Evolutionary conservation across 2,888 invertebrate genomes (phyloP), one percentile per base, ranked within the genome.

Genomic region (Parochlus steinenii): DNA sequence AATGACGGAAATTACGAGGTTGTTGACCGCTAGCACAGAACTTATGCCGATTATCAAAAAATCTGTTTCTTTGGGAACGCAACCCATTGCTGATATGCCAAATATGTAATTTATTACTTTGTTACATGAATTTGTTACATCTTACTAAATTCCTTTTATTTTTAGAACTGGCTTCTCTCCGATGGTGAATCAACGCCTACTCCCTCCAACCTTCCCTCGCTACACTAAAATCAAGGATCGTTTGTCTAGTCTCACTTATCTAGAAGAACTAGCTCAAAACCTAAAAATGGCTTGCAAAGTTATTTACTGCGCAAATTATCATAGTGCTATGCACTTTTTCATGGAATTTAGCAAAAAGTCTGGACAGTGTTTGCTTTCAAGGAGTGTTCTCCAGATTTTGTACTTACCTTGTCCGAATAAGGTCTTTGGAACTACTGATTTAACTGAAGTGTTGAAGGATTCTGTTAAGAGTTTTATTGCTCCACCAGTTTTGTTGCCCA

Each of bases 141-240:
- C 4, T 16, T 26, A 5, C 12, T 5, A 20, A 8, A n/a, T 28
- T 18, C 11, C 7, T 29, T 29, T 17, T 27, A 27, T 10, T 18
- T 16, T 23, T 25, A 11, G 14, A 32, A 24, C 29, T 68, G 95
- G 95, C 2, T 97, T 97, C 61, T 92, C 95, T 51, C 90, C 93
- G 3, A 75, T 90, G 57, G 81, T 93, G 28, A 97, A 97, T 63
- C 93, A 93, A 58, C 72, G 92, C 27, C 65, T 93, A 32, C 64
- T 97, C 37, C 97, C 97, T n/a, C 93, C 97, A 0, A 93, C 97
- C 12, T 98, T 97, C 64, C 97, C 97, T 1, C 74, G 97, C 14
- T 93, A 90, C 58, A 89, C 92, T 0, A 81, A 86, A 58, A 89
- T 95, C 49, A 82, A 82, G 46, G 75, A 77, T 29, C 61, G 71